phyloP scores from a whole-genome alignment of 2,113 vertebrate genomes.

The Cottus gobio region DNA sequence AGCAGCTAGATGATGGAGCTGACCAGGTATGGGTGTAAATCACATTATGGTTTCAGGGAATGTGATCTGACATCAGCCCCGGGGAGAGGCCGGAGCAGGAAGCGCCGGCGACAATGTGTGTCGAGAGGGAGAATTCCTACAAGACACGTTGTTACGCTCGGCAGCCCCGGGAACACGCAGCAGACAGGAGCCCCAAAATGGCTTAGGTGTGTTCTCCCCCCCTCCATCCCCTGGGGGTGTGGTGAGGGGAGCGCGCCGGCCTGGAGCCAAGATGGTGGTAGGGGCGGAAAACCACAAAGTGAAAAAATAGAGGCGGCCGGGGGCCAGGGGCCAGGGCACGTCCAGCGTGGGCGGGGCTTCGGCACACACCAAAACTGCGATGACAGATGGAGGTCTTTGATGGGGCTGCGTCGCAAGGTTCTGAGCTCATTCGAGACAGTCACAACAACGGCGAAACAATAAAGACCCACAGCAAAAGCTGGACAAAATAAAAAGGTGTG shows the following conservation, averaged over 20 bases:
- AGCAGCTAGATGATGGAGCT: constrained; percentile 54
- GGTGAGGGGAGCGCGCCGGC: constrained; percentile 70
- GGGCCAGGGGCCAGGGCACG: constrained; percentile 57
- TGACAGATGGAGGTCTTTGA: constrained; percentile 64
- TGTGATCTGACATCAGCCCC: constrained; percentile 54
- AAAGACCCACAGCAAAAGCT: background rate
- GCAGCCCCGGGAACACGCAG: constrained; percentile 64
- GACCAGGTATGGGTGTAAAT: constrained; percentile 58
- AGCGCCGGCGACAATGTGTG: constrained; percentile 48
- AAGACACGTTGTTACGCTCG: constrained; percentile 70
- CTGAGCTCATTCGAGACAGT: constrained; percentile 25
- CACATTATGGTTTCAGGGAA: constrained; percentile 67
- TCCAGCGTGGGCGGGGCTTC: constrained; percentile 54
- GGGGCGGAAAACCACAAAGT: constrained; percentile 64
- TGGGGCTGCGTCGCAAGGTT: constrained; percentile 17
- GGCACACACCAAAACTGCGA: constrained; percentile 65
- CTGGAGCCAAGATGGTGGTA: constrained; percentile 74
- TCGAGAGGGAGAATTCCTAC: constrained; percentile 65
- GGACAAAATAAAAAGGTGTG: background rate
- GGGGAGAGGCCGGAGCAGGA: constrained; percentile 50
- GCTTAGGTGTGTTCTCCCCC: constrained; percentile 75
- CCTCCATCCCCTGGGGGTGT: constrained; percentile 61
- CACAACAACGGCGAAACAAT: background rate
- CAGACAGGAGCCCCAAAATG: constrained; percentile 71
- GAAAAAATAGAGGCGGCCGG: constrained; percentile 73